A percentile compares a stretch with the other conserved stretches of the same genome.
Evolutionary conservation across 2,888 invertebrate species (phyloP).

Genomic region (Ochropleura plecta): DNA sequence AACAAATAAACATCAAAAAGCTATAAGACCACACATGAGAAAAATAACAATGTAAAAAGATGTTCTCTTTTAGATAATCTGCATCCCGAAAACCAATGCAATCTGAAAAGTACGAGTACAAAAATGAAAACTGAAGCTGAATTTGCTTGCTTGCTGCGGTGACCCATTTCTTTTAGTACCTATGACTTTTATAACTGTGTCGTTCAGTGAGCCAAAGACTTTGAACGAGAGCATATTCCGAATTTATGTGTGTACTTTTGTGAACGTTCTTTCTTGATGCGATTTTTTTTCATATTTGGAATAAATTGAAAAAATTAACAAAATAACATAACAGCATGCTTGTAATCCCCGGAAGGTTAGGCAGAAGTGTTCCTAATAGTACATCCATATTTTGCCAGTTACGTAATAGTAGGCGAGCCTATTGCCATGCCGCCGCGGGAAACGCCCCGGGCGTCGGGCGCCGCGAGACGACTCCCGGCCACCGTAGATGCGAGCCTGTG

Average conservation of each 20-base stretch:
- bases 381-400: too few species aligned
- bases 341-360: too few species aligned
- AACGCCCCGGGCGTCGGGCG: too few species aligned
- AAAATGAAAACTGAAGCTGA: conserved; percentile 26
- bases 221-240: conserved; percentile 17
- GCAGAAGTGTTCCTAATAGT: too few species aligned
- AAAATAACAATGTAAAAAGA: conserved; percentile 1
- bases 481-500: too few species aligned
- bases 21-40: not conserved
- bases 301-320: not conserved
- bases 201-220: conserved; percentile 29
- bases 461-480: too few species aligned
- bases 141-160: conserved; percentile 40
- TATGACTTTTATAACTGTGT: conserved; percentile 39
- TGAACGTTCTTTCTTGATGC: not conserved
- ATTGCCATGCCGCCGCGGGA: too few species aligned
- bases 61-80: conserved; percentile 4
- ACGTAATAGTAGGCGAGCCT: too few species aligned
- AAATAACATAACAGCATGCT: too few species aligned
- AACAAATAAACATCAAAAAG: not conserved
- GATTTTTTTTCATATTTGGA: not conserved
- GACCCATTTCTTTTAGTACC: conserved; percentile 42
- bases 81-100: conserved; percentile 27
- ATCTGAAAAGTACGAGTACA: conserved; percentile 34
- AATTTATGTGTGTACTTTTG: conserved; percentile 7